A percentile compares a stretch with the other conserved stretches of the same genome.
phyloP scores from a whole-genome alignment of 2,113 vertebrate genomes.

The Pyrgilauda ruficollis region DNA sequence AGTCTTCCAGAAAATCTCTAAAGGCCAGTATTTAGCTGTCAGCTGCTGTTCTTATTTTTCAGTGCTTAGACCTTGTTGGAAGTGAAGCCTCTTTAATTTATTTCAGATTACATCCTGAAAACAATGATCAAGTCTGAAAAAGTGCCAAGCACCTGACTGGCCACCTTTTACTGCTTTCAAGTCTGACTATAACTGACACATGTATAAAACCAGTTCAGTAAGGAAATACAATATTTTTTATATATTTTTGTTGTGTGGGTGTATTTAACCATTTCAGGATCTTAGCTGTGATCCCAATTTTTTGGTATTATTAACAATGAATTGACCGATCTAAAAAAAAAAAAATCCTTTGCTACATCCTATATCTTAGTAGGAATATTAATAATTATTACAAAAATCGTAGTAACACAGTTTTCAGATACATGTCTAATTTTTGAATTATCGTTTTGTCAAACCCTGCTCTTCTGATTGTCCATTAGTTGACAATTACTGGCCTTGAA shows the following conservation, averaged over 20 bases:
- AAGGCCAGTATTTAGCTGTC: background rate
- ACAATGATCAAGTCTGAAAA: background rate
- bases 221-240: background rate
- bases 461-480: conserved; percentile 2
- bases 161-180: background rate
- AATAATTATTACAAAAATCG: background rate
- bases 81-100: background rate
- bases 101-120: background rate
- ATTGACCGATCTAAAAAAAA: background rate
- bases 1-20: background rate
- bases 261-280: background rate
- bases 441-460: background rate
- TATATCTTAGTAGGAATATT: background rate
- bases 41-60: background rate
- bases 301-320: background rate
- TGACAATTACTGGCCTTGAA: conserved; percentile 19
- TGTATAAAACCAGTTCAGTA: background rate
- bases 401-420: background rate
- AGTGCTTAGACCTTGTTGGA: background rate
- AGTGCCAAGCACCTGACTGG: background rate
- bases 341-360: accelerated
- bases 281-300: background rate
- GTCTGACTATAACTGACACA: background rate
- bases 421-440: background rate
- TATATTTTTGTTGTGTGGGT: background rate